A percentile compares a stretch with the other conserved stretches of the same genome.
phyloP scores from a whole-genome alignment of 2,113 vertebrate genomes.

The Turnix velox region DNA sequence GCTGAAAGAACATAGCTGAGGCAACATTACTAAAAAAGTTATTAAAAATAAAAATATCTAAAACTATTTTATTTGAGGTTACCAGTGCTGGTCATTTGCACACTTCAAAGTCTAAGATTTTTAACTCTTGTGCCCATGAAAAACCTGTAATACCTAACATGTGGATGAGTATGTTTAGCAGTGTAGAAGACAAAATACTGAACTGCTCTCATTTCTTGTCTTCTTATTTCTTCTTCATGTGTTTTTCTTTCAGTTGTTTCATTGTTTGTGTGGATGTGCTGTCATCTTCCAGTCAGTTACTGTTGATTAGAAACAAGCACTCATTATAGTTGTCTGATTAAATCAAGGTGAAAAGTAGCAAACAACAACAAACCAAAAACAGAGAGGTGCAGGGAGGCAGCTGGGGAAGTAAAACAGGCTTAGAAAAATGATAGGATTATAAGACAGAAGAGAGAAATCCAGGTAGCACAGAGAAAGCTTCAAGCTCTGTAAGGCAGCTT shows the following conservation, averaged over 20 bases:
- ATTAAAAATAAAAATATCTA: neutral
- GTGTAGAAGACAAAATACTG: neutral
- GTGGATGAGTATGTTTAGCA: neutral
- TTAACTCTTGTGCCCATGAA: neutral
- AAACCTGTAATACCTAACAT: neutral
- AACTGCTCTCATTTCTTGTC: neutral
- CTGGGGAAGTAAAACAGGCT: neutral
- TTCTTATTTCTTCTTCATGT: neutral
- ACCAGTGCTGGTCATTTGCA: neutral
- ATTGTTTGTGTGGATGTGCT: neutral
- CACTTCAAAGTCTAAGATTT: neutral
- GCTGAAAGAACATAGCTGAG: neutral
- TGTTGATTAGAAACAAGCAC: neutral
- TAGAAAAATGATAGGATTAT: neutral
- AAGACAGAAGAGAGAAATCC: neutral
- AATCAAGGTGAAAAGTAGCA: neutral
- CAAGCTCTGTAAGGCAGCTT: neutral
- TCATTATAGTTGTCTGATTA: neutral
- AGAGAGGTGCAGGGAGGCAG: neutral
- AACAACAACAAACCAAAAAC: neutral
- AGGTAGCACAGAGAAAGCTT: neutral
- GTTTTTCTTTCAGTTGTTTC: neutral
- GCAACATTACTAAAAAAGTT: neutral
- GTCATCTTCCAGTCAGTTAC: neutral
- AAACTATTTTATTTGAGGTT: neutral